Evolutionary conservation across 2,113 vertebrate species (phyloP), one percentile per base, ranked within the genome.

Genomic region (Apteryx owenii): DNA sequence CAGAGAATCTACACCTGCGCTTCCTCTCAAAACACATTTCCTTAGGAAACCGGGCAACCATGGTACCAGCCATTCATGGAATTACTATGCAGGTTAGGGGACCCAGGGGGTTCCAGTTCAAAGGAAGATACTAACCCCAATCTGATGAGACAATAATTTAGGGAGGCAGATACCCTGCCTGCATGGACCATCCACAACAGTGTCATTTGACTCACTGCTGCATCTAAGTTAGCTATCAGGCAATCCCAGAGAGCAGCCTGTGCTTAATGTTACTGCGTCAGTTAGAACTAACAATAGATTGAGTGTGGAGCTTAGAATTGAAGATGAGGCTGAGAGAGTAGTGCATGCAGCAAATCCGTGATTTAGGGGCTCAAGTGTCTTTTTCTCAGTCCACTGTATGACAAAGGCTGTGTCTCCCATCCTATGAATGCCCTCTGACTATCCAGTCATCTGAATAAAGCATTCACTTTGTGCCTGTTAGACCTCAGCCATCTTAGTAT

Each of bases 141-240:
- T 7, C 31, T 53, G 29, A 46, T 46, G 36, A 81, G 33, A 19
- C 38, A 50, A 62, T 46, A 60, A 70, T 60, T 65, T 42, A 38
- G 14, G 33, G 44, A 76, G 54, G 46, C 40, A 50, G 28, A 40
- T 40, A 58, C 29, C 33, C 22, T n/a, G 25, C 13, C 17, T 51
- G 5, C 72, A 80, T 17, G 25, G 56, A 65, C 28, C 2, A 58
- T 21, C 8, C 54, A 73, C 50, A 73, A 7, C 0, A 0, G 20
- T 81, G 13, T 26, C 54, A 26, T 33, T 68, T 87, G 69, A 50
- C 22, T 36, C 46, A 48, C 46, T 71, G 36, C 33, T 56, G 54
- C 54, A 56, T 29, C 5, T 29, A 56, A 8, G 13, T 56, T 29
- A 26, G 14, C 13, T 68, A 13, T 33, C 56, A 66, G 44, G 20